phyloP scores from a whole-genome alignment of 2,797 vertebrate species.

The Schizopygopsis pylzovi region DNA sequence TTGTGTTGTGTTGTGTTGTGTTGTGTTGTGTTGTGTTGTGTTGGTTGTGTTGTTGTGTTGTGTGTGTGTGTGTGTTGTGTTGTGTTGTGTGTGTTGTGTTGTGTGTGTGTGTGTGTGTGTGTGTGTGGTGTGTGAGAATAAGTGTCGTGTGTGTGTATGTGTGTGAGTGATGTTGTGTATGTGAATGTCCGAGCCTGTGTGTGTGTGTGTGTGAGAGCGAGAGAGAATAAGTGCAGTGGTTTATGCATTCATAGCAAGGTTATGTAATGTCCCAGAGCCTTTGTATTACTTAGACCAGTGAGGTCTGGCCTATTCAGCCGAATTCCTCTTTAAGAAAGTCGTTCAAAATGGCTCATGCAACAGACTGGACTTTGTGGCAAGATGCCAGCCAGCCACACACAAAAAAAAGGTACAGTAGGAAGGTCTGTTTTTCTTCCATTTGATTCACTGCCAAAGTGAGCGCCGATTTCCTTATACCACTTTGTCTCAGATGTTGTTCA shows the following conservation, averaged over 20 bases:
- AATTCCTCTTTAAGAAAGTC: constrained; percentile 51
- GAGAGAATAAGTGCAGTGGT: constrained; percentile 5
- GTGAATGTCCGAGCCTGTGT: too few species aligned
- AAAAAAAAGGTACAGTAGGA: constrained; percentile 23
- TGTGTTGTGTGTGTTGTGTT: neutral
- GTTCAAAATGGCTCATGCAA: constrained; percentile 55
- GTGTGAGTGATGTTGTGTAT: neutral
- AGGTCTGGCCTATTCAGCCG: constrained; percentile 25
- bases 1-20: constrained; percentile 2
- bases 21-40: neutral
- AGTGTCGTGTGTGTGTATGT: neutral
- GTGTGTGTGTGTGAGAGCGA: neutral
- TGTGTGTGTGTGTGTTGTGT: neutral
- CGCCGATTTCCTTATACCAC: constrained; percentile 36
- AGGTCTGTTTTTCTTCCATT: constrained; percentile 38
- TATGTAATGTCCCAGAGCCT: constrained; percentile 58
- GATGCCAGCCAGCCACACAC: constrained; percentile 48
- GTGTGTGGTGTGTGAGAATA: neutral
- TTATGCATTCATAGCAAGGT: constrained; percentile 32
- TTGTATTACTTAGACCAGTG: constrained; percentile 34
- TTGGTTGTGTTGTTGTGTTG: too few species aligned
- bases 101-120: neutral
- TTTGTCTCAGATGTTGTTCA: constrained; percentile 41
- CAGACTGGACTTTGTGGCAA: constrained; percentile 52
- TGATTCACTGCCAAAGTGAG: constrained; percentile 31